A percentile compares a stretch with the other conserved stretches of the same genome.
These are phyloP conservation scores for Hippoglossus hippoglossus DNA, from an alignment of 2,797 vertebrate species.

Conservation along the genomic window DNA sequence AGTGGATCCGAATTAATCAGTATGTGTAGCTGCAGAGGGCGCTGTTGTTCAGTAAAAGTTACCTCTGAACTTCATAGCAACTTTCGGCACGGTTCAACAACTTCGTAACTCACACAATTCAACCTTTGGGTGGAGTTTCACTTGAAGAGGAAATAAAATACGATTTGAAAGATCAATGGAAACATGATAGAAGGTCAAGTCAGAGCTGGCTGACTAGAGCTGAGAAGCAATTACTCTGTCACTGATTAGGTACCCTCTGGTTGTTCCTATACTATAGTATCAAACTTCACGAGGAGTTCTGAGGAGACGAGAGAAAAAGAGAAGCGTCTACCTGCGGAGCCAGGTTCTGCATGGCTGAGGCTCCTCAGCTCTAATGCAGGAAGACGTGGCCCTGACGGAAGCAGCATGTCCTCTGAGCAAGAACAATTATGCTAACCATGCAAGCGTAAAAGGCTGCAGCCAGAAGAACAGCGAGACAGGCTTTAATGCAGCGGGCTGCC, in stretches of 20 bases:
- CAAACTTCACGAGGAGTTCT: conserved; percentile 31
- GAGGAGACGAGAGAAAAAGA: background rate
- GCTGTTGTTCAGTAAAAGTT: too few species aligned
- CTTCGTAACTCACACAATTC: background rate
- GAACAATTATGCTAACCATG: conserved; percentile 79
- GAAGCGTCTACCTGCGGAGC: conserved; percentile 35
- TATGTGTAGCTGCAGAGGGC: too few species aligned
- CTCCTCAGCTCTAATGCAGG: conserved; percentile 63
- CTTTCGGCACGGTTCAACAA: too few species aligned
- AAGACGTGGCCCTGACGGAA: conserved; percentile 70
- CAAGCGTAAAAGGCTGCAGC: conserved; percentile 72
- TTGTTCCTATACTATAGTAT: conserved; percentile 19
- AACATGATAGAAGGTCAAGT: conserved; percentile 12
- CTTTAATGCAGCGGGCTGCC: conserved; percentile 75
- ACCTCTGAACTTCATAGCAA: background rate
- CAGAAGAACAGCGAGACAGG: conserved; percentile 55
- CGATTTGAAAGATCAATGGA: conserved; percentile 19
- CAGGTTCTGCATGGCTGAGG: conserved; percentile 44
- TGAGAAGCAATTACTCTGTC: conserved; percentile 5
- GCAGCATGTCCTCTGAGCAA: conserved; percentile 76
- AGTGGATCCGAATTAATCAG: too few species aligned
- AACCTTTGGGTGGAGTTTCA: background rate
- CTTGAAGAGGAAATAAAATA: background rate
- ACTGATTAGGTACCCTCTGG: background rate
- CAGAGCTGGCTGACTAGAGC: background rate